Evolutionary conservation across 2,113 vertebrate species (phyloP).

Genomic region (Aegotheles bennettii): DNA sequence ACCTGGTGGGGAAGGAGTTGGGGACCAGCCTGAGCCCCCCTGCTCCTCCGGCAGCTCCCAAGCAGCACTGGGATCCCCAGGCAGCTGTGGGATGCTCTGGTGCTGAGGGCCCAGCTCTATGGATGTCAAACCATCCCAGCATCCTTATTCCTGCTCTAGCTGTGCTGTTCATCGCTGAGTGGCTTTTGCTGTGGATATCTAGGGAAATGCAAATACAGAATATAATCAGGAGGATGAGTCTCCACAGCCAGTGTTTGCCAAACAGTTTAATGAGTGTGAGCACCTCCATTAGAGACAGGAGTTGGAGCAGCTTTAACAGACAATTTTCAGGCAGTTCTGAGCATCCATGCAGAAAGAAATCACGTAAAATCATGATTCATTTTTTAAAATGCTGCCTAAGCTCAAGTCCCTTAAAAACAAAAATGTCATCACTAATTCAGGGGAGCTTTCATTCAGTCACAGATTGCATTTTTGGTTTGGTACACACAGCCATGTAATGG

Average conservation of each 20-base stretch:
- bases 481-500: rapidly evolving
- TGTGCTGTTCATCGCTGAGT: not conserved
- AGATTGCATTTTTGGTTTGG: no score
- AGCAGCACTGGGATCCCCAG: rapidly evolving
- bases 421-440: not conserved
- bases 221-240: not conserved
- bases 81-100: not conserved
- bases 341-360: slow-evolving; percentile 2
- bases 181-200: not conserved
- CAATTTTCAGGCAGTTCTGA: not conserved
- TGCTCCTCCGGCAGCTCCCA: not conserved
- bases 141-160: not conserved
- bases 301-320: not conserved
- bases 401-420: not conserved
- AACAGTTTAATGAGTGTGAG: not conserved
- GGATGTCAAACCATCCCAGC: no score
- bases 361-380: not conserved
- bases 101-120: not conserved
- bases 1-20: rapidly evolving
- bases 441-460: not conserved
- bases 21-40: not conserved
- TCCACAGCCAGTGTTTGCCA: not conserved
- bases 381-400: not conserved
- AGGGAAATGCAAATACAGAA: not conserved
- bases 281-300: not conserved